Percentiles rank a stretch among this genome's conserved stretches.
Conservation (phyloP, 2,888 invertebrate species). For the Blastobasis adustella region DNA sequence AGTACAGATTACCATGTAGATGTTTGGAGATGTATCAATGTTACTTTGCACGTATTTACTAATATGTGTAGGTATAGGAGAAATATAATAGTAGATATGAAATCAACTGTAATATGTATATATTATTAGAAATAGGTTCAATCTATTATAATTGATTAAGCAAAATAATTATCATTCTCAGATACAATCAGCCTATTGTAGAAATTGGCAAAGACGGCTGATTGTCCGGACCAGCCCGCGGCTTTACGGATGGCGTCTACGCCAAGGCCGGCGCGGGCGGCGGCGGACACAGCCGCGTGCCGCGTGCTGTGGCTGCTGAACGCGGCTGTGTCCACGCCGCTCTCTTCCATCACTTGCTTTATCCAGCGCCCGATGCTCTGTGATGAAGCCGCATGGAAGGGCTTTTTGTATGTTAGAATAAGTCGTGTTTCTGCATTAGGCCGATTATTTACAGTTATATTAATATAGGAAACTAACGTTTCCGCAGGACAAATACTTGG, state of each 20-base stretch:
- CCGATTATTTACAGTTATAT: not conserved
- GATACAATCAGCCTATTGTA: not conserved
- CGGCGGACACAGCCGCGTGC: slow-evolving; percentile 14
- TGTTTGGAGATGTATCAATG: not conserved
- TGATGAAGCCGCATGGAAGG: slow-evolving; percentile 2
- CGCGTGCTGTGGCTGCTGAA: slow-evolving; percentile 11
- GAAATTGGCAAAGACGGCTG: not conserved
- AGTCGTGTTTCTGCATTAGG: not conserved
- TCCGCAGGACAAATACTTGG: slow-evolving; percentile 5
- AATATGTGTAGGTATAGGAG: no score
- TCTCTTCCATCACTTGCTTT: slow-evolving; percentile 1
- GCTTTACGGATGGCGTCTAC: not conserved
- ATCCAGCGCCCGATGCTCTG: slow-evolving; percentile 11
- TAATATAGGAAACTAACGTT: slow-evolving; percentile 1
- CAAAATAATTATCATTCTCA: not conserved
- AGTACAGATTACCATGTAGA: not conserved
- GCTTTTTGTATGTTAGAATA: slow-evolving; percentile 5
- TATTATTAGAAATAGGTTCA: not conserved
- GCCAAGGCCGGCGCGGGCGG: not conserved
- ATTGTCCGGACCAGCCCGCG: not conserved
- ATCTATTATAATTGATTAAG: not conserved
- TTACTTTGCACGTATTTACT: not conserved
- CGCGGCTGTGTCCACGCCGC: slow-evolving; percentile 2
- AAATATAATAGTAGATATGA: no score
- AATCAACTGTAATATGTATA: not conserved